Evolutionary conservation across 2,797 vertebrate genomes (phyloP).

Genomic region (Cyclopterus lumpus): DNA sequence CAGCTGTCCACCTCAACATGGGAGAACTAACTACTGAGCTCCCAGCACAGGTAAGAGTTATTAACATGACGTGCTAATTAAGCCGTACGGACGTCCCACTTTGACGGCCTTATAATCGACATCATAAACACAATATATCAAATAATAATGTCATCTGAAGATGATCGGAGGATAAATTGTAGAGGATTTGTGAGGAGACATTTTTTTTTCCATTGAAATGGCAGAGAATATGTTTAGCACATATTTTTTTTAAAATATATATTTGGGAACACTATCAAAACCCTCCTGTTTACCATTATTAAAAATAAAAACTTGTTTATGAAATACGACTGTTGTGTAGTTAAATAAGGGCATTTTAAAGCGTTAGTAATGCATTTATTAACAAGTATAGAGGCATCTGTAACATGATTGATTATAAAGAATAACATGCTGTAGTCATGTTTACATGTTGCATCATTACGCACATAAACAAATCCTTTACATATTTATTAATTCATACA

Average conservation of each 20-base stretch:
- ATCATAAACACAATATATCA: neutral
- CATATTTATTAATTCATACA: neutral
- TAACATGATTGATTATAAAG: neutral
- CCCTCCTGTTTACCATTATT: neutral
- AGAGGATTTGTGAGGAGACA: neutral
- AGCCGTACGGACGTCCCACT: conserved; percentile 40
- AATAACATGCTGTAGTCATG: neutral
- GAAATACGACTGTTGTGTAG: neutral
- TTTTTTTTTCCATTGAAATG: neutral
- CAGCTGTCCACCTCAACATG: conserved; percentile 60
- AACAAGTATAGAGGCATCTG: neutral
- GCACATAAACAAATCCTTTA: neutral
- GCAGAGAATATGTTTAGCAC: too few species aligned
- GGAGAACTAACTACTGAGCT: conserved; percentile 54
- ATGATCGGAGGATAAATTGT: conserved; percentile 1
- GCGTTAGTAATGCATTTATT: neutral
- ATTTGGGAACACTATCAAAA: neutral
- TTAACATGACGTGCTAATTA: conserved; percentile 64
- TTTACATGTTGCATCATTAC: neutral
- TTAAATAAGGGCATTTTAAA: neutral
- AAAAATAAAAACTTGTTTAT: neutral
- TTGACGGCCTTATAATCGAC: conserved; percentile 11
- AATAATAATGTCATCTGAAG: neutral
- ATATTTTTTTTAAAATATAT: too few species aligned
- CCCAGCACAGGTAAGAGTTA: conserved; percentile 71